Conservation (phyloP, 2,113 vertebrate genomes). For the Lanius ludovicianus region DNA sequence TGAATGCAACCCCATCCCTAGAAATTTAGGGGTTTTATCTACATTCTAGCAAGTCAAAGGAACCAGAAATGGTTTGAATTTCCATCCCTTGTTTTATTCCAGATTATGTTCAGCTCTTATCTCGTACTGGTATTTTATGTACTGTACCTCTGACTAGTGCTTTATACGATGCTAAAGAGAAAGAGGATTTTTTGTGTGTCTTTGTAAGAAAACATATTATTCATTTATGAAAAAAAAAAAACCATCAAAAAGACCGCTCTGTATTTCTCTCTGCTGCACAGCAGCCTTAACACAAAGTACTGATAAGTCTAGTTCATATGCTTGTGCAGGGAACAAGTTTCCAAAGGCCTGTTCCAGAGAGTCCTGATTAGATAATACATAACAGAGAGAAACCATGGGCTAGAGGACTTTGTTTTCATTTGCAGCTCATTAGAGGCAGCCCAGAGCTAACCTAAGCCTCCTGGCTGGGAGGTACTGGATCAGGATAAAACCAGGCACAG, state of each 20-base stretch:
- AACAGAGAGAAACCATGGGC: background rate
- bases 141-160: background rate
- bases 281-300: background rate
- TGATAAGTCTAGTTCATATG: background rate
- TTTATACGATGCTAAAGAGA: background rate
- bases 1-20: background rate
- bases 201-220: background rate
- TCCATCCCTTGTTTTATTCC: background rate
- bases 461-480: slow-evolving; percentile 2
- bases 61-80: background rate
- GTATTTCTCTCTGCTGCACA: background rate
- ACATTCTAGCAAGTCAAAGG: background rate
- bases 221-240: background rate
- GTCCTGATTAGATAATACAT: slow-evolving; percentile 14
- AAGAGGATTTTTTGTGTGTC: accelerated
- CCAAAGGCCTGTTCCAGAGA: background rate
- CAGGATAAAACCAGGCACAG: slow-evolving; percentile 17
- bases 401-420: slow-evolving; percentile 48
- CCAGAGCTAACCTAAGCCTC: slow-evolving; percentile 22
- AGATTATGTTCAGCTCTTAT: background rate
- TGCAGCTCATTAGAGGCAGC: slow-evolving; percentile 28
- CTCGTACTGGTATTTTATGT: background rate
- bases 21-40: background rate
- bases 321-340: background rate
- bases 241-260: background rate